Percentiles rank a stretch among this genome's conserved stretches.
Evolutionary conservation across 53 echinoderm and acorn worm species (phyloP).

Genomic region (Astropecten irregularis): DNA sequence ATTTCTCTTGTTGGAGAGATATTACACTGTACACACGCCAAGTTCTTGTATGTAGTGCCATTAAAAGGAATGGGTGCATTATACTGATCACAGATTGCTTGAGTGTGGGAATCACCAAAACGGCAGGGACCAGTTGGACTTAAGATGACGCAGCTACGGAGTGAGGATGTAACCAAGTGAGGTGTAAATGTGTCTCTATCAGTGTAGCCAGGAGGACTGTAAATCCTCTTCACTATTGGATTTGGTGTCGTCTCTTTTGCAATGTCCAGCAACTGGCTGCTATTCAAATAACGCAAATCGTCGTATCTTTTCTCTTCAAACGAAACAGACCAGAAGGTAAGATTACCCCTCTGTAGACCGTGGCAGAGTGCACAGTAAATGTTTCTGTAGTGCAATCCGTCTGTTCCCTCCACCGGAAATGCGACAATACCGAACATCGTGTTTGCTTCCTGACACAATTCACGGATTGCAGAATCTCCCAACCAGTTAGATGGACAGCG

Average conservation of each 20-base stretch:
- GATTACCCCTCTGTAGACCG: background rate
- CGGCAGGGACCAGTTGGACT: background rate
- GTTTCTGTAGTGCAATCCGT: background rate
- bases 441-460: background rate
- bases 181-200: background rate
- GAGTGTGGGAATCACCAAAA: background rate
- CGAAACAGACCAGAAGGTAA: background rate
- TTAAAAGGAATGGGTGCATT: background rate
- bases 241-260: background rate
- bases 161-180: background rate
- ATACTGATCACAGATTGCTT: background rate
- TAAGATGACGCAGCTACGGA: background rate
- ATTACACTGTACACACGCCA: background rate
- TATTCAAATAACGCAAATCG: background rate
- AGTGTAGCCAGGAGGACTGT: background rate
- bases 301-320: background rate
- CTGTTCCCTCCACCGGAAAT: background rate
- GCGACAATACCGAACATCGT: background rate
- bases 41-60: too few species aligned
- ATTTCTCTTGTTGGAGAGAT: background rate
- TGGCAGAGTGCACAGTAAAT: conserved; percentile 19
- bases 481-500: background rate
- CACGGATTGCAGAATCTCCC: background rate
- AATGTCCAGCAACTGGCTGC: background rate
- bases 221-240: background rate